Evolutionary conservation across 2,888 invertebrate genomes (phyloP).

Genomic region (Cantharis nigra): DNA sequence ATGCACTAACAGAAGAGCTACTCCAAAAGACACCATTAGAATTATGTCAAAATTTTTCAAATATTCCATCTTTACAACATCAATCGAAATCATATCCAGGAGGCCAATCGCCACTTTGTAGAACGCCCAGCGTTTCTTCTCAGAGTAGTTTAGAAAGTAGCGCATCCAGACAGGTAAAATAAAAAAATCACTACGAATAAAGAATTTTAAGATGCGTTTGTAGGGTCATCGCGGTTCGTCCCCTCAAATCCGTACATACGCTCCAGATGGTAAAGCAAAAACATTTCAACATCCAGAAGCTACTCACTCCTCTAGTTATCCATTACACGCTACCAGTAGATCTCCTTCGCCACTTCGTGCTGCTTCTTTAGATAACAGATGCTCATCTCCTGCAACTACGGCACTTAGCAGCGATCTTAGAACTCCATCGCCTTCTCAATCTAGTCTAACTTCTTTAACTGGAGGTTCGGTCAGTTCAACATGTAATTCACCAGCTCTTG

Average conservation of each 20-base stretch:
- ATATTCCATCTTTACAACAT: slow-evolving; percentile 63
- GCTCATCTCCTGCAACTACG: slow-evolving; percentile 59
- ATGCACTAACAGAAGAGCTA: slow-evolving; percentile 51
- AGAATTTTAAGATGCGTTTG: slow-evolving; percentile 1
- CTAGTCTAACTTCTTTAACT: slow-evolving; percentile 70
- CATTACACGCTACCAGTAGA: slow-evolving; percentile 61
- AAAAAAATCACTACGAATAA: background rate
- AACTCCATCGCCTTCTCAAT: slow-evolving; percentile 72
- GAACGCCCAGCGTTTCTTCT: slow-evolving; percentile 81
- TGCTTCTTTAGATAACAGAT: slow-evolving; percentile 76
- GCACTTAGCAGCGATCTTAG: slow-evolving; percentile 52
- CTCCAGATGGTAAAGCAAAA: slow-evolving; percentile 75
- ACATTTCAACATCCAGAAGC: slow-evolving; percentile 48
- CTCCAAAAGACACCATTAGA: slow-evolving; percentile 59
- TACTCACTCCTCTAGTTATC: slow-evolving; percentile 50
- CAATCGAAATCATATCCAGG: slow-evolving; percentile 70
- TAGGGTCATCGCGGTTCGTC: slow-evolving; percentile 81
- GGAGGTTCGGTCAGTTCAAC: slow-evolving; percentile 52
- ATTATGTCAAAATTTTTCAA: slow-evolving; percentile 58
- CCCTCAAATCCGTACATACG: slow-evolving; percentile 82
- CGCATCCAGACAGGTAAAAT: slow-evolving; percentile 59
- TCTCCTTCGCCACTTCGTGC: slow-evolving; percentile 81
- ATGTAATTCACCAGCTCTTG: slow-evolving; percentile 50
- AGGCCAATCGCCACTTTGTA: slow-evolving; percentile 64
- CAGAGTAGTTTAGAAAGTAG: slow-evolving; percentile 83